A percentile compares a stretch with the other conserved stretches of the same genome.
Conservation (phyloP, 2,888 invertebrate species). For the Diarsia mendica region DNA sequence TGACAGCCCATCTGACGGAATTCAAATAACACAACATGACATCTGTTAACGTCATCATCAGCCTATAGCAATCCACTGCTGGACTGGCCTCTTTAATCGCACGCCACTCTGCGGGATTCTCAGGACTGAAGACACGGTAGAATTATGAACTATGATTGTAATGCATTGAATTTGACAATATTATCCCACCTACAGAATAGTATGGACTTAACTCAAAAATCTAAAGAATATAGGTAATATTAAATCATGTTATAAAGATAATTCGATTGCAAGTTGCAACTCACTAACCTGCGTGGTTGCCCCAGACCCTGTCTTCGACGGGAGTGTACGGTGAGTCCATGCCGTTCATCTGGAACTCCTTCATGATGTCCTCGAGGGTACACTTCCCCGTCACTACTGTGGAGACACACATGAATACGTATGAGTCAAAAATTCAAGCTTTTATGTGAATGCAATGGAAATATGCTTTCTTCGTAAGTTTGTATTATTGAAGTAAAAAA, state of each 20-base stretch:
- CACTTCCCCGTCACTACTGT: conserved; percentile 73
- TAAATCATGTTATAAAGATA: too few relatives aligned
- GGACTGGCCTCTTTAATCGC: too few relatives aligned
- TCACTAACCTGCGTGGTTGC: conserved; percentile 62
- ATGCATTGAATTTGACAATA: background rate
- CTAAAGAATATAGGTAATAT: too few relatives aligned
- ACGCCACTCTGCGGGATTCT: too few relatives aligned
- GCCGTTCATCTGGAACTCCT: conserved; percentile 90
- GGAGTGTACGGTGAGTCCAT: conserved; percentile 86
- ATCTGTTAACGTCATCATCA: background rate
- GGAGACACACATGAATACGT: background rate
- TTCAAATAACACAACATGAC: background rate
- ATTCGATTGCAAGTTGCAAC: background rate
- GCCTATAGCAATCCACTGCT: too few relatives aligned
- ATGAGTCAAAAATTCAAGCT: background rate
- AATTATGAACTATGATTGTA: background rate
- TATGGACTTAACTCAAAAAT: too few relatives aligned
- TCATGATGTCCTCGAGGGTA: conserved; percentile 86
- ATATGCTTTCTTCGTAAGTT: background rate
- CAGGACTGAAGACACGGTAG: too few relatives aligned
- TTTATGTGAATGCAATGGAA: background rate
- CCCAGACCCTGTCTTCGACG: conserved; percentile 72
- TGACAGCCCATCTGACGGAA: conserved; percentile 53
- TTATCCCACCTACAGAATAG: too few relatives aligned
- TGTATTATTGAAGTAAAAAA: too few relatives aligned